Conservation (phyloP, 2,888 invertebrate genomes). For the Cephus nigrinus region DNA sequence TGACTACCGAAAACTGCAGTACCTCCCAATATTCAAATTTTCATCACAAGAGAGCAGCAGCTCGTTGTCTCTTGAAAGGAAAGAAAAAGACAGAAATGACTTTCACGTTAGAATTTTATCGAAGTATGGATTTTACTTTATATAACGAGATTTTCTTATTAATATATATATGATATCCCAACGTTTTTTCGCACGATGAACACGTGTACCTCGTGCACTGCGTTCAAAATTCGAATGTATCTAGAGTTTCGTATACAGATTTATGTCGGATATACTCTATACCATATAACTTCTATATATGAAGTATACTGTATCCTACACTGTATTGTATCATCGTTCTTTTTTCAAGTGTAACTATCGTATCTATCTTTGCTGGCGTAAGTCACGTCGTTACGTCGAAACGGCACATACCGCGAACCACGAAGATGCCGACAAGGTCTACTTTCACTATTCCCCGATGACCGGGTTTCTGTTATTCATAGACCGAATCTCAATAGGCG, state of each 20-base stretch:
- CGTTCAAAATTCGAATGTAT: not conserved
- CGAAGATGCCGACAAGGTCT: conserved; percentile 26
- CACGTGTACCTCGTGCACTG: conserved; percentile 35
- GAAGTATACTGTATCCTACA: not conserved
- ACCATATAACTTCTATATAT: not conserved
- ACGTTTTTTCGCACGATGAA: conserved; percentile 57
- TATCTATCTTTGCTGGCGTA: conserved; percentile 48
- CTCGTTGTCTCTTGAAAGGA: not conserved
- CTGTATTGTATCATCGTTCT: conserved; percentile 57
- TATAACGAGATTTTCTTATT: conserved; percentile 34
- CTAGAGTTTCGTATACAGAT: not conserved
- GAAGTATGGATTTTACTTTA: not conserved
- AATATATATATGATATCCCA: conserved; percentile 22
- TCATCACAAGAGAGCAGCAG: not conserved
- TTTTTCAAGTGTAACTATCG: conserved; percentile 60
- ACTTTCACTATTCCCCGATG: conserved; percentile 60
- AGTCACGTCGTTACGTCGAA: conserved; percentile 45
- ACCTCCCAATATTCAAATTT: not conserved
- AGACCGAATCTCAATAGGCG: not conserved
- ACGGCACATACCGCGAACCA: conserved; percentile 49
- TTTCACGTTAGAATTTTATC: not conserved
- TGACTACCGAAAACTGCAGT: not conserved
- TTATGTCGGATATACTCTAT: not conserved
- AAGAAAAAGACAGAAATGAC: not conserved
- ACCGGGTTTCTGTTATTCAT: conserved; percentile 46